Evolutionary conservation across 1,140 invertebrate genomes (phyloP), one percentile per base, ranked within the genome.

Genomic region (Lepidurus packardi): DNA sequence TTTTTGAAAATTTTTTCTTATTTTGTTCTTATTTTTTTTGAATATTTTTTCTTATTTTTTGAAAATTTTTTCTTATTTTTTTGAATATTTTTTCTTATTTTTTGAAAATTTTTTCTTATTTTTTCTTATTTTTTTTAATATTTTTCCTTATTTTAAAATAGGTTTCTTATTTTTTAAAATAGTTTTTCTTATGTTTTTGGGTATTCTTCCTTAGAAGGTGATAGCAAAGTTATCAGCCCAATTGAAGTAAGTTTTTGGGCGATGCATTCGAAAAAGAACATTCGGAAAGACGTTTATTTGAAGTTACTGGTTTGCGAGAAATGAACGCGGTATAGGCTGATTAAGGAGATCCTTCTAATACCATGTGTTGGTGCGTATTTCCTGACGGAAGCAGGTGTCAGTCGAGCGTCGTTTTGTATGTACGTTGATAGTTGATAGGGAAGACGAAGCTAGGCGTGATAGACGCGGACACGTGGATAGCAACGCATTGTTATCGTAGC

Each of bases 351-450:
- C 16, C 53, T 21, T 11, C 21, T 13, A 65, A 16, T 65, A 65
- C 53, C 16, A 9, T 21, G 13, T 21, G 25, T 25, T 25, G 21
- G 53, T 65, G 53, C 53, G 53, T 65, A 65, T 34, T 34, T 16
- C 53, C 53, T 65, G 53, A 65, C 53, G 53, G 53, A 21, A 65
- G 53, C 53, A 65, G 53, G 53, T 65, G 53, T 65, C 13, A 65
- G 21, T 10, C 53, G 53, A 65, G 53, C 16, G 0, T 21, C 53
- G 53, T 34, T 34, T 34, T 34, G 34, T 3, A 34, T 34, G 34
- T 34, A 4, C 34, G 34, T 34, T 4, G 34, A 34, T 34, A 34
- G 34, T 65, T 65, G 53, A 65, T 65, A 65, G 53, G 53, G 13
- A 65, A 65, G 53, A 65, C 53, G 53, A 65, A 65, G 13, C 53